Evolutionary conservation across 2,113 vertebrate species (phyloP).

Genomic region (Dolichotis patagonum): DNA sequence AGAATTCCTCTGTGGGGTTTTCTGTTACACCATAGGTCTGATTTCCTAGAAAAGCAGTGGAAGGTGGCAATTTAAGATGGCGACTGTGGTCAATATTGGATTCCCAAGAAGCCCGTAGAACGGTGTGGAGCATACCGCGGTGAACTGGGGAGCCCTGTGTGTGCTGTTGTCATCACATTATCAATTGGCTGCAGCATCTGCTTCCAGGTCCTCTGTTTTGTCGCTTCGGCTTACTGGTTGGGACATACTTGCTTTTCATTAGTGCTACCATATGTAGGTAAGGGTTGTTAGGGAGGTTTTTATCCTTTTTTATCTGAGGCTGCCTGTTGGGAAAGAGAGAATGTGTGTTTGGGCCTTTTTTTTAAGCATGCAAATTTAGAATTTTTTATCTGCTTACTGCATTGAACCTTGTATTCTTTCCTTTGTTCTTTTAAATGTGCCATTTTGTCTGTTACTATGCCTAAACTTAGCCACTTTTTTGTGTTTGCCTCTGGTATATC

Average conservation of each 20-base stretch:
- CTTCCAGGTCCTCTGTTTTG: constrained; percentile 92
- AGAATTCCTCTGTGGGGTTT: constrained; percentile 92
- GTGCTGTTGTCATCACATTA: constrained; percentile 89
- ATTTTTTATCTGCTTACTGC: neutral
- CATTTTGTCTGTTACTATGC: neutral
- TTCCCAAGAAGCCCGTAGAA: constrained; percentile 89
- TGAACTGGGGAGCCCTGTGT: constrained; percentile 88
- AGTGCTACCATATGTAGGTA: constrained; percentile 86
- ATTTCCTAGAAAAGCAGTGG: constrained; percentile 92
- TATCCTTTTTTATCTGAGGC: constrained; percentile 90
- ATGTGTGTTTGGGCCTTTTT: neutral
- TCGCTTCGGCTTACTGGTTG: constrained; percentile 92
- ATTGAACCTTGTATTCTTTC: neutral
- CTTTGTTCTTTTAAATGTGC: neutral
- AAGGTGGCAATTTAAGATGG: constrained; percentile 89
- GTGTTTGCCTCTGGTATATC: neutral
- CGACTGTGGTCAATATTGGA: constrained; percentile 88
- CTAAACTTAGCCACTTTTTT: neutral
- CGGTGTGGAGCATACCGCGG: constrained; percentile 89
- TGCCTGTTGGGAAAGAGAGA: neutral
- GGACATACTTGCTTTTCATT: constrained; percentile 84
- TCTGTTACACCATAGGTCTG: constrained; percentile 91
- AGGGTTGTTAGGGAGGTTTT: constrained; percentile 91
- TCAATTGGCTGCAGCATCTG: constrained; percentile 91
- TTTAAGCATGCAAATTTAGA: neutral